Base-by-base conservation (phyloP, 2,797 vertebrate species). In the Alfaro cultratus region DNA sequence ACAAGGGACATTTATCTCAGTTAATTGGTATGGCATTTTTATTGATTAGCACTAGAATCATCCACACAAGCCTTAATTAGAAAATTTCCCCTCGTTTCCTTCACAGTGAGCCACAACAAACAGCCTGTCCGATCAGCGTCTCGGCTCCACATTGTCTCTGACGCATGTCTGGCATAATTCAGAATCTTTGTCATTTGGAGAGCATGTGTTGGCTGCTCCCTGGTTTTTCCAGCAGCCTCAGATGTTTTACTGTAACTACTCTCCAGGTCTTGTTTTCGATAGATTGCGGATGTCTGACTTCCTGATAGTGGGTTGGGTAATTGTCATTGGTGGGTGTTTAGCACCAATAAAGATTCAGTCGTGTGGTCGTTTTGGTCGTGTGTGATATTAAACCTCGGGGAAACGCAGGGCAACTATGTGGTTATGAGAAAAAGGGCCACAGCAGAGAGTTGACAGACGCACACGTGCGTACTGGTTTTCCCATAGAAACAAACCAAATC, bases 281-380 rank as follows among this genome's bases (percentile, higher is more conserved):
- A 89, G 81, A 85, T 74, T 91, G 88, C 85, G 71, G 80, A 84
- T 80, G 68, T 41, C 70, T 85, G 89, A 92, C 94, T 95, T 95
- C 93, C 94, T 94, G 89, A 86, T 83, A 10, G 83, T 84, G 87
- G 87, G 86, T 76, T 85, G 71, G 80, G 88, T 94, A 94, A 95
- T 95, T 90, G 89, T 89, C 82, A 85, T 86, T 57, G 51, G 93
- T 93, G 91, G 91, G 92, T 91, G 95, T 91, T 90, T 91, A 88
- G 89, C 84, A 85, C 86, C 88, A 92, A 91, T 94, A 91, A 94
- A 93, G 79, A 78, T 89, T 91, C 83, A 89, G 88, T 78, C 79
- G 89, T 90, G 93, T 94, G 90, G 92, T 84, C 81, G 90, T 90
- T 88, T 88, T 86, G 90, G 87, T 84, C 53, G 90, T 89, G 87